phyloP scores from a whole-genome alignment of 1,140 invertebrate genomes.

The Ganaspis sp. region DNA sequence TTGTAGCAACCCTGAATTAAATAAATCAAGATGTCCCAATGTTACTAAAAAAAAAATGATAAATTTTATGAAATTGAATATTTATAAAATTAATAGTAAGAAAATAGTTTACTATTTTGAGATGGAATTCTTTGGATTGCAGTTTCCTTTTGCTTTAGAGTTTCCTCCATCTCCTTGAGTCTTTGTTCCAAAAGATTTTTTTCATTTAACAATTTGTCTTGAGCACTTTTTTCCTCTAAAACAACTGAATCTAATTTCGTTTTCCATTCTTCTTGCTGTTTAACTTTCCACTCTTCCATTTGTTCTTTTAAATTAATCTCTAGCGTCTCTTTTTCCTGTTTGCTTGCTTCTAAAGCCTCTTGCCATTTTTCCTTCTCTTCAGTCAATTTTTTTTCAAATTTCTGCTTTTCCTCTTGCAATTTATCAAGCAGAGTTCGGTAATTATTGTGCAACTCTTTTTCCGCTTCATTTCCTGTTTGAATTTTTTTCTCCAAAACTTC shows the following conservation, averaged over 20 bases:
- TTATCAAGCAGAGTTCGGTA: conserved; percentile 74
- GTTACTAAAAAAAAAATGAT: neutral
- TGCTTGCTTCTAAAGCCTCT: conserved; percentile 72
- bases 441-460: conserved; percentile 73
- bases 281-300: conserved; percentile 72
- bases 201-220: conserved; percentile 72
- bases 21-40: no score
- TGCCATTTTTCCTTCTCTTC: conserved; percentile 75
- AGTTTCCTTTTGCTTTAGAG: conserved; percentile 71
- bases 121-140: conserved; percentile 57
- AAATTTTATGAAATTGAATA: conserved; percentile 28
- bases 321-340: conserved; percentile 72
- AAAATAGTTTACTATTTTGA: conserved; percentile 39
- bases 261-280: conserved; percentile 66
- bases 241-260: conserved; percentile 68
- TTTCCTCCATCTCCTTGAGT: conserved; percentile 73
- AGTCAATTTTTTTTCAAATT: conserved; percentile 75
- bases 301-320: conserved; percentile 73
- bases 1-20: no score
- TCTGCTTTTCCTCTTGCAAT: conserved; percentile 73
- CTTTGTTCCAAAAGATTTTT: conserved; percentile 65
- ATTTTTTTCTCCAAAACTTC: conserved; percentile 73
- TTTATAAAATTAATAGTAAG: conserved; percentile 17
- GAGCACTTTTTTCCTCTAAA: conserved; percentile 74
- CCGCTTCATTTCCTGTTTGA: conserved; percentile 70